These are phyloP conservation scores for Corythornis vintsioides DNA, from an alignment of 2,113 vertebrate genomes.

Conservation along the genomic window DNA sequence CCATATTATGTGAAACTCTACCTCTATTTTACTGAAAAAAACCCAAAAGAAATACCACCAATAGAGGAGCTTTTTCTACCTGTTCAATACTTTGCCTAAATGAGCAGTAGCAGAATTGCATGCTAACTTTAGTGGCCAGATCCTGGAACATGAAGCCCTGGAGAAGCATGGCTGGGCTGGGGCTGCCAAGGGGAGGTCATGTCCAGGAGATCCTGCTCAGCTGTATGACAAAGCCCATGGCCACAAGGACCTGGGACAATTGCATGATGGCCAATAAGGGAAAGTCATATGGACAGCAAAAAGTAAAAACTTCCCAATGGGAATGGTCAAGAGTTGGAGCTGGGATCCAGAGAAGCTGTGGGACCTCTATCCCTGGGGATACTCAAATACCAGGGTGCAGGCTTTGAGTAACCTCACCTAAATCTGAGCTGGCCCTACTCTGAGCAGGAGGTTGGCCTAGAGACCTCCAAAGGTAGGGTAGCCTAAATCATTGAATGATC, in stretches of 20 bases:
- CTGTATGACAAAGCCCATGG: background rate
- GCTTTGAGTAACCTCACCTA: background rate
- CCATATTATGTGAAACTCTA: background rate
- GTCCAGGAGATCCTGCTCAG: background rate
- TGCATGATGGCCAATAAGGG: background rate
- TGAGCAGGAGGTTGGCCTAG: background rate
- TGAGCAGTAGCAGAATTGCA: background rate
- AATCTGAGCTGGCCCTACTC: background rate
- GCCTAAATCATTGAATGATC: background rate
- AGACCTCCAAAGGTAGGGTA: background rate
- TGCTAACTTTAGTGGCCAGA: background rate
- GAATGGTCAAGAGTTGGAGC: background rate
- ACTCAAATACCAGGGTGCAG: background rate
- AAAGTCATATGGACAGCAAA: background rate
- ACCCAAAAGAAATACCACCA: background rate
- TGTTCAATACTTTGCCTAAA: background rate
- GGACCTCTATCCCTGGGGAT: background rate
- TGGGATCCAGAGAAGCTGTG: fast-evolving
- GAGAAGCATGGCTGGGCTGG: too few species aligned
- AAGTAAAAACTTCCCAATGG: background rate
- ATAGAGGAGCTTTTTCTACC: background rate
- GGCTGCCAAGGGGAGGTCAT: background rate
- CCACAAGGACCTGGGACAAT: background rate
- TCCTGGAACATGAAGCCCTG: fast-evolving
- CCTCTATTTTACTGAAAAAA: background rate